Evolutionary conservation across 2,113 vertebrate species (phyloP), one percentile per base, ranked within the genome.

Genomic region (Halcyon malimbica): DNA sequence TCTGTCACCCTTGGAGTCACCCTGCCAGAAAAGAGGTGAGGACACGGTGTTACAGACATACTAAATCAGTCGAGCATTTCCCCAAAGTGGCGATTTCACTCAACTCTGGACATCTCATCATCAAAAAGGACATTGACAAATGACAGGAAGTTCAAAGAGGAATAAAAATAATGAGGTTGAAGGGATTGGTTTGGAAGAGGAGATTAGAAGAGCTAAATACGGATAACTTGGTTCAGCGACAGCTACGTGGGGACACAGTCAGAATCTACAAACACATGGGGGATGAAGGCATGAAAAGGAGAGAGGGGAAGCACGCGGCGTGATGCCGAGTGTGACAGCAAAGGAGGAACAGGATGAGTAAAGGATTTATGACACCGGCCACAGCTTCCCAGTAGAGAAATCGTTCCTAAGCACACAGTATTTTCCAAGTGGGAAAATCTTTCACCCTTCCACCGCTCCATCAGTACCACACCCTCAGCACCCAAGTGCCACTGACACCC

Each of bases 141-240:
- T 0, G 16, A 20, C 60, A 92, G 20, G 37, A 78, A 81, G 65
- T 82, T 79, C 93, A 92, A 51, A 84, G 54, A 90, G 70, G 54
- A 46, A 80, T 64, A 95, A 83, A 93, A 90, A 82, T 76, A 83
- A 83, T 3, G 9, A 53, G 41, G 76, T 73, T 70, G 71, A 90
- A 71, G 51, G 46, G 76, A 92, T 6, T 59, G 89, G 77, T 69
- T 86, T 78, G 54, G 64, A 92, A 93, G 76, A 84, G 19, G 39
- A 76, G 86, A 94, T 96, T 74, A 92, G 33, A 82, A 71, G 86
- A 92, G 59, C 79, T 93, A 95, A 96, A 89, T 89, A 92, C 16
- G 85, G 79, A 69, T 57, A 67, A 77, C 50, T 69, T 77, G 44
- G 75, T 76, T 93, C 59, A 63, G 79, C 11, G 2, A 88, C 67